Percentiles rank a stretch among this genome's conserved stretches.
Evolutionary conservation across 2,888 invertebrate species (phyloP).

Genomic region (Cephus nigrinus): DNA sequence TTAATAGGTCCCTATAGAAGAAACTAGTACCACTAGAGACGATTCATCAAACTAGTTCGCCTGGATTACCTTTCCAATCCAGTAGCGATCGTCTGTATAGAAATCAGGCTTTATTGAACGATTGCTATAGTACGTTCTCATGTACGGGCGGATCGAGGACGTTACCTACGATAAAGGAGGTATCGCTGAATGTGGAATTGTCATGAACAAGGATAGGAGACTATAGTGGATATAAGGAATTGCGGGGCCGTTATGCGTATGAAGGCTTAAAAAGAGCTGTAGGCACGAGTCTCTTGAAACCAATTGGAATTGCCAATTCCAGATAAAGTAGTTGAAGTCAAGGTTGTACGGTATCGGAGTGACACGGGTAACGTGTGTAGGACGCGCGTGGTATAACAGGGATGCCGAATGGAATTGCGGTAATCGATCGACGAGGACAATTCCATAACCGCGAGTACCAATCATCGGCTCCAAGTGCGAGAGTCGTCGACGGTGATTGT

Average conservation of each 20-base stretch:
- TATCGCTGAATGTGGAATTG: background rate
- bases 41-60: conserved; percentile 5
- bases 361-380: background rate
- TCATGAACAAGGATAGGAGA: background rate
- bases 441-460: background rate
- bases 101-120: background rate
- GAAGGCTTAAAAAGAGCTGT: background rate
- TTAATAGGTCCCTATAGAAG: background rate
- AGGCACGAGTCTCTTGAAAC: background rate
- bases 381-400: background rate
- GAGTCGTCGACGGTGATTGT: background rate
- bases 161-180: background rate
- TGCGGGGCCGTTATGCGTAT: background rate
- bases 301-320: background rate
- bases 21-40: background rate
- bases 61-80: background rate
- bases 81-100: background rate
- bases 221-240: background rate
- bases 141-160: background rate
- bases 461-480: background rate
- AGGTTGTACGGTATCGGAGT: background rate
- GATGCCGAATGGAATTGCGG: background rate
- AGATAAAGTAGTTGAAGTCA: background rate
- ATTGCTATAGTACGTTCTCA: background rate
- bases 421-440: background rate